These are phyloP conservation scores for Netelia fuscicornis DNA, from an alignment of 2,888 invertebrate species.

Conservation along the genomic window DNA sequence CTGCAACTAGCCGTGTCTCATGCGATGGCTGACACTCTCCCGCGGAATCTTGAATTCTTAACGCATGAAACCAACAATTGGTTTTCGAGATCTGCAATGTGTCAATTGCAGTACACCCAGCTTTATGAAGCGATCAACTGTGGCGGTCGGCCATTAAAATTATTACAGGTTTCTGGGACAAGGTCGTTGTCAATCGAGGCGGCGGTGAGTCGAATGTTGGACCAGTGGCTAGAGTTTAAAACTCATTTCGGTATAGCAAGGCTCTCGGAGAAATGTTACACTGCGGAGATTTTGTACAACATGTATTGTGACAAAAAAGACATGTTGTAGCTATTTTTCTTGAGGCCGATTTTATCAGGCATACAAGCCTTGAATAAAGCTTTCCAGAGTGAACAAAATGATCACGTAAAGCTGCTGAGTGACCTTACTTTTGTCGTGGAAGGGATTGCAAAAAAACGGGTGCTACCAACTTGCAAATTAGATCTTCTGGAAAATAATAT, in stretches of 20 bases:
- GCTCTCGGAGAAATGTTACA: conserved; percentile 75
- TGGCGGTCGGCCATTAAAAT: conserved; percentile 71
- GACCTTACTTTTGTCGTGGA: conserved; percentile 47
- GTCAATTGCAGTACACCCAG: conserved; percentile 60
- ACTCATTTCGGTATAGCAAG: conserved; percentile 68
- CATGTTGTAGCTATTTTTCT: conserved; percentile 71
- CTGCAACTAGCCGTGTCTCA: conserved; percentile 77
- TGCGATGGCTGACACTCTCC: conserved; percentile 71
- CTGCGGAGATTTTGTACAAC: conserved; percentile 74
- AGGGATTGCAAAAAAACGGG: conserved; percentile 9
- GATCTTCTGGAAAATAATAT: conserved; percentile 14
- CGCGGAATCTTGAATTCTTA: conserved; percentile 78
- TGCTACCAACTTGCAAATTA: no score
- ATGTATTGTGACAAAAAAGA: conserved; percentile 76
- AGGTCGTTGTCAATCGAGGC: conserved; percentile 74
- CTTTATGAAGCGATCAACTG: conserved; percentile 71
- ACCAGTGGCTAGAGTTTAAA: conserved; percentile 78
- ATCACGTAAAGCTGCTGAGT: conserved; percentile 26
- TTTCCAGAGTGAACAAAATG: conserved; percentile 52
- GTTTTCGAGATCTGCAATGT: conserved; percentile 65
- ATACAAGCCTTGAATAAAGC: conserved; percentile 67
- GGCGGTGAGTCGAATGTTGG: conserved; percentile 73
- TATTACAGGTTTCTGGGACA: conserved; percentile 72
- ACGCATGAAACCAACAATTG: conserved; percentile 72
- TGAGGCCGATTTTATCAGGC: conserved; percentile 70